These are phyloP conservation scores for Drosophila tani DNA, from an alignment of 1,140 invertebrate genomes.

Conservation along the genomic window DNA sequence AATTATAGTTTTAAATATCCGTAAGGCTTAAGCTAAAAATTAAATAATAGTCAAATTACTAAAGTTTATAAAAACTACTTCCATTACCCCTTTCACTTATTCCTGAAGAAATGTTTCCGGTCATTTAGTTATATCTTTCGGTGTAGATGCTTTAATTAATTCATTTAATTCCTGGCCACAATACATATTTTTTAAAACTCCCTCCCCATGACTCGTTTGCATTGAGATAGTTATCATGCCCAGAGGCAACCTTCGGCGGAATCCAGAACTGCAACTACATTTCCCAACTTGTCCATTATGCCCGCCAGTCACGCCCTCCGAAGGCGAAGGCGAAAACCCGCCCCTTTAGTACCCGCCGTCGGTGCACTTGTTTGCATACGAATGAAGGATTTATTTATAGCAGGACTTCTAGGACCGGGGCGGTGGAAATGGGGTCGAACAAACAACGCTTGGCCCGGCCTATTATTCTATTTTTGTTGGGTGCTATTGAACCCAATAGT, in stretches of 20 bases:
- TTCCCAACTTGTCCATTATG: conserved; percentile 65
- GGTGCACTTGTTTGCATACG: conserved; percentile 77
- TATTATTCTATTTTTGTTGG: conserved; percentile 74
- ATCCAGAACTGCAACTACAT: conserved; percentile 40
- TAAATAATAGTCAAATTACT: too few species aligned
- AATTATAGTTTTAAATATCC: too few species aligned
- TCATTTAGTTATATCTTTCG: background rate
- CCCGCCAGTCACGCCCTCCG: conserved; percentile 41
- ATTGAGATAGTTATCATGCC: conserved; percentile 34
- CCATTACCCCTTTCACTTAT: too few species aligned
- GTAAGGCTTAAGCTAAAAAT: too few species aligned
- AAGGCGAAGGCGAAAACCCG: conserved; percentile 29
- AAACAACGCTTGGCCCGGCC: conserved; percentile 48
- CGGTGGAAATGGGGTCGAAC: conserved; percentile 14
- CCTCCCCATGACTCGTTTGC: background rate
- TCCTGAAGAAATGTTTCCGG: background rate
- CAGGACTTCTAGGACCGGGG: conserved; percentile 1
- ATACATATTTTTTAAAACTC: background rate
- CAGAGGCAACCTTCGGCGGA: conserved; percentile 38
- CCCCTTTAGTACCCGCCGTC: conserved; percentile 16
- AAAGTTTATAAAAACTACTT: too few species aligned
- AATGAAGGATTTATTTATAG: conserved; percentile 72
- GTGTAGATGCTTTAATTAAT: background rate
- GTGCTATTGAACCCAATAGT: conserved; percentile 78
- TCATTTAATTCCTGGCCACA: background rate